These are phyloP conservation scores for Anableps anableps DNA, from an alignment of 2,797 vertebrate species.

Conservation along the genomic window DNA sequence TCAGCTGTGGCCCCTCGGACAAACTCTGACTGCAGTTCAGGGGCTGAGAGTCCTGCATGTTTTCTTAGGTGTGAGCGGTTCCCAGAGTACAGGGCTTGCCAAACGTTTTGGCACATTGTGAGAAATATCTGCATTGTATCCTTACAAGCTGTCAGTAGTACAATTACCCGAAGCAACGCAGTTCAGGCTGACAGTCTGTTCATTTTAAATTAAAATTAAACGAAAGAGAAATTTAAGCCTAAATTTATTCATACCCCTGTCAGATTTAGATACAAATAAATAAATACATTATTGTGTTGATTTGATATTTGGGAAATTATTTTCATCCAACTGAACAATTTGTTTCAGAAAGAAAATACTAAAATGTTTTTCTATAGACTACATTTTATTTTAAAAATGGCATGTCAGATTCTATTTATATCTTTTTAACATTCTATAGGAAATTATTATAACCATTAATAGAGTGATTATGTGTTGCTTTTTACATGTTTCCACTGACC, in stretches of 20 bases:
- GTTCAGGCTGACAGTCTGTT: background rate
- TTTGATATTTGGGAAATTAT: background rate
- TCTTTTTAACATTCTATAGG: background rate
- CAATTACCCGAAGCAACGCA: conserved; percentile 46
- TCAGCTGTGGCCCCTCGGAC: conserved; percentile 89
- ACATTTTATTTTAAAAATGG: background rate
- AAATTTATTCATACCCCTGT: background rate
- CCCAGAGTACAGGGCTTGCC: conserved; percentile 77
- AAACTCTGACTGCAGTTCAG: conserved; percentile 76
- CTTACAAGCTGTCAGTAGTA: conserved; percentile 75
- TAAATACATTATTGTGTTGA: background rate
- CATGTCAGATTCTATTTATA: background rate
- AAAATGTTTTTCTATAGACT: background rate
- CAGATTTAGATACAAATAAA: background rate
- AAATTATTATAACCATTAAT: background rate
- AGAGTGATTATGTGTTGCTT: background rate
- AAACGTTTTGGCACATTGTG: conserved; percentile 87
- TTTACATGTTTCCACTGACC: background rate
- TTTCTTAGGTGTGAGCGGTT: conserved; percentile 91
- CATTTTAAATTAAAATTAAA: background rate
- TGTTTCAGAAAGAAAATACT: background rate
- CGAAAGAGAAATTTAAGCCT: background rate
- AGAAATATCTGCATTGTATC: conserved; percentile 82
- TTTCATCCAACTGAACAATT: background rate
- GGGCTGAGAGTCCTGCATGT: conserved; percentile 81